A percentile compares a stretch with the other conserved stretches of the same genome.
phyloP scores from a whole-genome alignment of 2,113 vertebrate genomes.

The Cololabis saira region DNA sequence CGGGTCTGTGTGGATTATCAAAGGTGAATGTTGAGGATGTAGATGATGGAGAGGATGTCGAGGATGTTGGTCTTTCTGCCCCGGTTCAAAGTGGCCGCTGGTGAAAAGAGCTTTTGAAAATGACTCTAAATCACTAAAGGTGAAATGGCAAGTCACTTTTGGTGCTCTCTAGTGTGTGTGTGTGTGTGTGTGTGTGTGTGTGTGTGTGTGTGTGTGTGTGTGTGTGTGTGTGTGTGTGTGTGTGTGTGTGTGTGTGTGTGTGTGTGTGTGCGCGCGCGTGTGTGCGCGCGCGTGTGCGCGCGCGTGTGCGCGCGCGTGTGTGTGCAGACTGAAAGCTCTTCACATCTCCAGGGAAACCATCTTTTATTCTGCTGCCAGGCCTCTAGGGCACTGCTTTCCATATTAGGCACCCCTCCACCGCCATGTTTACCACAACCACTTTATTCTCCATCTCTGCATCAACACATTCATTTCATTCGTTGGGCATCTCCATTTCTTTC shows the following conservation, averaged over 20 bases:
- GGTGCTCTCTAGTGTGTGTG: conserved; percentile 25
- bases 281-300: too few relatives aligned
- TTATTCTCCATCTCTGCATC: conserved; percentile 24
- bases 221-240: too few relatives aligned
- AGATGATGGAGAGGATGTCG: too few relatives aligned
- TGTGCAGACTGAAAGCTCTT: conserved; percentile 35
- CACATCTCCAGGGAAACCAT: conserved; percentile 72
- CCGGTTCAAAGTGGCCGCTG: too few relatives aligned
- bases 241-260: conserved; percentile 12
- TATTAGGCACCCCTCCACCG: conserved; percentile 28
- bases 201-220: too few relatives aligned
- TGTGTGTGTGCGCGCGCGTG: too few relatives aligned
- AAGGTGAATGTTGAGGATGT: too few relatives aligned
- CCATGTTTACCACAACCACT: conserved; percentile 33
- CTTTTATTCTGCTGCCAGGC: conserved; percentile 61
- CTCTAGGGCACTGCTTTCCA: conserved; percentile 56
- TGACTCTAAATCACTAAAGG: neutral
- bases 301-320: too few relatives aligned
- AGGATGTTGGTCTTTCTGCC: too few relatives aligned
- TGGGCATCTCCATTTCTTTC: neutral
- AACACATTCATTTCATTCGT: neutral
- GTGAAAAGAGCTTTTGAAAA: neutral
- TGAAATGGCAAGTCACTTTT: neutral
- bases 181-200: conserved; percentile 23
- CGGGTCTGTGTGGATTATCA: too few relatives aligned